These are phyloP conservation scores for Acleris cristana DNA, from an alignment of 2,888 invertebrate species.

Conservation along the genomic window DNA sequence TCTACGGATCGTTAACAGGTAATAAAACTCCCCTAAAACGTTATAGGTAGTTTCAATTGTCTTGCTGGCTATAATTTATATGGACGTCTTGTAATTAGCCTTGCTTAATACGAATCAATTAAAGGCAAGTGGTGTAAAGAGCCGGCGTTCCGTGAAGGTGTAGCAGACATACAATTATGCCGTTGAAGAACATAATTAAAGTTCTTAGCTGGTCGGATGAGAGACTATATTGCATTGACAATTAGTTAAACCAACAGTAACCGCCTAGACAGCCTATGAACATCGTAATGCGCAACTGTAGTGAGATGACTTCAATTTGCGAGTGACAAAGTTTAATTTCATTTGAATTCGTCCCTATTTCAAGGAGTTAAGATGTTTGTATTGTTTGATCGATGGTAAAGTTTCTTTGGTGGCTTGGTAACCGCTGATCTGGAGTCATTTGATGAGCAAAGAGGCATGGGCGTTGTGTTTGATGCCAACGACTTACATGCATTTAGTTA, in stretches of 20 bases:
- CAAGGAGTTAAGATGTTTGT: background rate
- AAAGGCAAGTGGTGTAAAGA: constrained; percentile 41
- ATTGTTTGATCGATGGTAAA: background rate
- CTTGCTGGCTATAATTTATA: constrained; percentile 29
- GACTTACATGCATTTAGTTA: constrained; percentile 6
- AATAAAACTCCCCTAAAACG: constrained; percentile 43
- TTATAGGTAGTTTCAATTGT: constrained; percentile 43
- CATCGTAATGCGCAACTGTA: constrained; percentile 25
- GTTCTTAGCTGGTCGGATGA: constrained; percentile 7
- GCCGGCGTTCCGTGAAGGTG: constrained; percentile 38
- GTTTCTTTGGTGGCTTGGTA: background rate
- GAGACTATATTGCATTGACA: background rate
- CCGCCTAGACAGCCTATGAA: constrained; percentile 4
- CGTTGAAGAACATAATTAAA: constrained; percentile 6
- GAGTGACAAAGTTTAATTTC: background rate
- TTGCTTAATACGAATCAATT: constrained; percentile 53
- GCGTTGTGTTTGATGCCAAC: constrained; percentile 14
- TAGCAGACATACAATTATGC: constrained; percentile 10
- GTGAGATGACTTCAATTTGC: constrained; percentile 13
- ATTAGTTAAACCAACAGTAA: background rate
- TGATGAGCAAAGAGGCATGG: constrained; percentile 4
- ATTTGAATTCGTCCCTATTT: constrained; percentile 3
- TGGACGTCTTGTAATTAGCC: constrained; percentile 43
- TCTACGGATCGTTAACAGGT: constrained; percentile 21
- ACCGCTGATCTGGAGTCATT: constrained; percentile 17